A percentile compares a stretch with the other conserved stretches of the same genome.
Evolutionary conservation across 2,113 vertebrate species (phyloP).

Genomic region (Pachycephala philippinensis): DNA sequence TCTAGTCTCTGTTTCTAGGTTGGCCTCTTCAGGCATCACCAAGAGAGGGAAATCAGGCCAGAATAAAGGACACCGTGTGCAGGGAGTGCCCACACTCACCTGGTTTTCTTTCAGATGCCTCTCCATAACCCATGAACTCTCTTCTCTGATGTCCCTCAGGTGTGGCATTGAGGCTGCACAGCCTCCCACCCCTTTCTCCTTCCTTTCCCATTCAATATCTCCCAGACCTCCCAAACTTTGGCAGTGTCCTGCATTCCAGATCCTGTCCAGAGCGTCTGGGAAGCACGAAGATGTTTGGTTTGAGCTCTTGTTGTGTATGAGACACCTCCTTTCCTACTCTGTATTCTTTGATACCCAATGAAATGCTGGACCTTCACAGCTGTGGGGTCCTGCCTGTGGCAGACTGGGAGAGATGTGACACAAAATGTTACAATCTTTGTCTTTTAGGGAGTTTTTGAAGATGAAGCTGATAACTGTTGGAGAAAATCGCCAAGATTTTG

Average conservation of each 20-base stretch:
- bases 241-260: background rate
- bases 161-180: background rate
- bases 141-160: background rate
- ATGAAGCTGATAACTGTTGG: background rate
- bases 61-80: background rate
- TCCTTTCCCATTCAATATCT: background rate
- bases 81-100: background rate
- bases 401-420: background rate
- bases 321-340: background rate
- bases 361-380: background rate
- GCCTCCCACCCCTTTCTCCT: background rate
- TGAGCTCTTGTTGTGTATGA: background rate
- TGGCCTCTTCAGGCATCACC: too few species aligned
- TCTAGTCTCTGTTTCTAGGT: too few species aligned
- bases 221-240: background rate
- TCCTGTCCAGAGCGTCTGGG: background rate
- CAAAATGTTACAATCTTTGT: background rate
- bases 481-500: background rate
- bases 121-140: background rate
- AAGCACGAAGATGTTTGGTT: background rate
- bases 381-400: background rate
- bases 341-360: rapidly evolving
- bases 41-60: background rate
- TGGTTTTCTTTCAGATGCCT: background rate
- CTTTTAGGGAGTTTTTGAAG: background rate